Evolutionary conservation across 2,113 vertebrate species (phyloP).

Genomic region (Bufo gargarizans): DNA sequence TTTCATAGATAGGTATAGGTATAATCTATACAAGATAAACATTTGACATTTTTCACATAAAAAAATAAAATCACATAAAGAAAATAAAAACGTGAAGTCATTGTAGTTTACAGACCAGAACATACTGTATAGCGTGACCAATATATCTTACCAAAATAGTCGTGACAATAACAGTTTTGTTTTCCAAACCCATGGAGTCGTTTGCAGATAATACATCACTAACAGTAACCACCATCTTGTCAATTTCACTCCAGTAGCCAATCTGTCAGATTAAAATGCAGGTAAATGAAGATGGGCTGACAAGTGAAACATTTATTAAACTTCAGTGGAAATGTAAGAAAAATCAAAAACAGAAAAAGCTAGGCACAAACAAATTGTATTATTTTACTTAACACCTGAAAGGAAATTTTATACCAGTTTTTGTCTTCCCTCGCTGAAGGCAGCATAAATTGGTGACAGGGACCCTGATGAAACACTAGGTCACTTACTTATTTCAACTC

Average conservation of each 20-base stretch:
- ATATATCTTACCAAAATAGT: conserved; percentile 91
- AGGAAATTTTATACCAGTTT: no score
- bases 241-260: conserved; percentile 97
- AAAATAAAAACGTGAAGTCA: background rate
- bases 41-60: no score
- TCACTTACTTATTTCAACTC: no score
- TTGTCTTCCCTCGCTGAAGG: no score
- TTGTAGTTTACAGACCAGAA: background rate
- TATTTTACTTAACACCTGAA: background rate
- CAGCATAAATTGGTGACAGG: no score
- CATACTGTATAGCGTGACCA: background rate
- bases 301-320: background rate
- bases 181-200: conserved; percentile 92
- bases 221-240: conserved; percentile 97
- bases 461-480: no score
- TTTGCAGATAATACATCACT: conserved; percentile 87
- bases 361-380: background rate
- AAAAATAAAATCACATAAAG: background rate
- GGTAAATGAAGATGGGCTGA: background rate
- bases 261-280: conserved; percentile 77
- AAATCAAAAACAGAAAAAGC: background rate
- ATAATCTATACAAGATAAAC: no score
- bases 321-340: background rate
- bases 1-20: no score
- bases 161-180: conserved; percentile 97